Base-by-base conservation (phyloP, 2,888 invertebrate genomes). In the Minunthozetes semirufus region DNA sequence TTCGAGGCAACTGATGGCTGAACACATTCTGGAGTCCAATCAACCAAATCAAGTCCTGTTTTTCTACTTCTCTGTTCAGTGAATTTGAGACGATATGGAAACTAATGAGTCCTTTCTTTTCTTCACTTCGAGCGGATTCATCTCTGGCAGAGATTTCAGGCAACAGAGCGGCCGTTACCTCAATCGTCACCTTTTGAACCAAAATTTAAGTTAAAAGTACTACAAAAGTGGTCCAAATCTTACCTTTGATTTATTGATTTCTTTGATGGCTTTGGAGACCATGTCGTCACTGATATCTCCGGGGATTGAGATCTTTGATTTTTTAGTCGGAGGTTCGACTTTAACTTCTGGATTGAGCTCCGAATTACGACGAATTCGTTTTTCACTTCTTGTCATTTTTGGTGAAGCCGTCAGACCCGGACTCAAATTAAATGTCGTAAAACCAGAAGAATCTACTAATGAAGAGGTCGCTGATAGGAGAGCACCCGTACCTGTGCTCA, bases 21-120 rank as follows among this genome's bases (percentile, higher is more conserved):
- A 98, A 96, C 0, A 98, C 93, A 82, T 94, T 94, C 83, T 95
- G 94, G 11, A 97, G 86, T 27, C 93, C 92, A 76, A 94, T 90
- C 6, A 94, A 86, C 94, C 95, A 96, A 11, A 95, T 86, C 88
- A 95, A 92, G 0, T 93, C 92, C 83, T 94, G 92, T 80, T 93
- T 92, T 72, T 90, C 88, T 6, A 94, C 93, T 0, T 90, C 88
- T 76, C 90, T 89, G 0, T 92, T 92, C 13, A 97, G 85, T 2
- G 93, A 92, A 84, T 99, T 98, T 4, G 93, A 93, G 73, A 98
- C 90, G 9, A 99, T 90, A 80, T 95, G 94, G 82, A 97, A 93
- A 81, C 93, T 91, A 22, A 98, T 96, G 74, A 91, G 87, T 73
- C 94, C 93, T 72, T 89, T 87, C 76, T 89, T 88, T 82, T 98